Evolutionary conservation across 2,797 vertebrate species (phyloP), one percentile per base, ranked within the genome.

Genomic region (Squalus acanthias): DNA sequence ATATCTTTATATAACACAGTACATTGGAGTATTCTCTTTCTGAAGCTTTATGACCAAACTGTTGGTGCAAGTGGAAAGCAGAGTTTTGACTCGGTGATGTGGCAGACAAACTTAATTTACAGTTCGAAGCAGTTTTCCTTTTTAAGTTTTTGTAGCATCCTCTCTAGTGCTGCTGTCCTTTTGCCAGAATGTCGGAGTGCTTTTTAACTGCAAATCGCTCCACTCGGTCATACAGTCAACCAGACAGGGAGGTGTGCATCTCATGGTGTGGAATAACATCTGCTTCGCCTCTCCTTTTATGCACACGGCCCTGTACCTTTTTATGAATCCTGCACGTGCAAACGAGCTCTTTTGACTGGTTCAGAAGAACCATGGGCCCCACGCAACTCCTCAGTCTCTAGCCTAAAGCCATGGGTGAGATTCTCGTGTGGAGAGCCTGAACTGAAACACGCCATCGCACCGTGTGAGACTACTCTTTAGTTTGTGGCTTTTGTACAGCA

Each of bases 1-100:
- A 69, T 69, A 93, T 69, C 91, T 93, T 93, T 93, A 39, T 93
- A 93, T 93, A 67, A 93, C 22, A 9, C 6, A 24, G 33, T 69
- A 93, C n/a, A 10, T 22, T 67, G 91, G 65, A 93, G n/a, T 93
- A 69, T 50, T 93, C 39, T 93, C n/a, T 93, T 46, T 26, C 91
- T 93, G n/a, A 93, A 69, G 17, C 91, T 93, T 69, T 3, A 93
- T 69, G 65, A 93, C 91, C 91, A 69, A 93, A 69, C n/a, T 89
- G 24, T 15, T 69, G 22, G 65, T 67, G 33, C 12, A 46, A 67
- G 60, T 93, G n/a, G 63, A 69, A 24, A 46, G n/a, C 65, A 46
- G 29, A 33, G n/a, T 9, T 65, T 92, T 67, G 91, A 39, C 17
- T 3, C 65, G 8, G 0, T 74, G 82, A 85, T 85, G 46, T 24